A percentile compares a stretch with the other conserved stretches of the same genome.
Conservation (phyloP, 2,888 invertebrate genomes). For the Dicyrtoma fusca region DNA sequence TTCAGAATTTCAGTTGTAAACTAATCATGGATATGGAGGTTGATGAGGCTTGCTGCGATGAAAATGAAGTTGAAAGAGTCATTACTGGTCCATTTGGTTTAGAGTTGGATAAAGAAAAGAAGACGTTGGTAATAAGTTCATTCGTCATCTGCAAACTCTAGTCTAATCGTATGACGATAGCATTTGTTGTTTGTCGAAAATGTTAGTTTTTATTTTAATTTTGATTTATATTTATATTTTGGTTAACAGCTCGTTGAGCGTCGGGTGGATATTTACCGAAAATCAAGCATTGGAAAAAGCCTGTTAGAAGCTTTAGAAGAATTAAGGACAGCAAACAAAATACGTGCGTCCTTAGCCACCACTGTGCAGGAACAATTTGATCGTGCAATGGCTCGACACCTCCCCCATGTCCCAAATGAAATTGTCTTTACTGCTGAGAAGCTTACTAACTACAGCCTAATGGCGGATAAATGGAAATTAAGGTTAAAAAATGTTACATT, state of each 20-base stretch:
- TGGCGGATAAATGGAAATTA: constrained; percentile 18
- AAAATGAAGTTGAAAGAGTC: too few relatives aligned
- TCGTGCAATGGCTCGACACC: neutral
- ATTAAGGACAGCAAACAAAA: constrained; percentile 3
- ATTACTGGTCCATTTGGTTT: too few relatives aligned
- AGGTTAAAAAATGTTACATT: constrained; percentile 19
- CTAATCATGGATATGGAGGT: too few relatives aligned
- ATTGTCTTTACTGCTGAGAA: constrained; percentile 13
- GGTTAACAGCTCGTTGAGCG: constrained; percentile 18
- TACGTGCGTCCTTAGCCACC: neutral
- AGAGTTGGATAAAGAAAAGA: neutral
- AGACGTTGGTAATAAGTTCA: neutral
- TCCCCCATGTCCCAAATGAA: constrained; percentile 7
- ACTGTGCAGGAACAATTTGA: constrained; percentile 16
- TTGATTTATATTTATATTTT: neutral
- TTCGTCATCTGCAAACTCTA: too few relatives aligned
- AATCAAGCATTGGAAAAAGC: neutral
- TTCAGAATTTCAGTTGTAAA: too few relatives aligned
- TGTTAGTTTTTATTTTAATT: neutral
- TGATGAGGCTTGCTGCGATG: too few relatives aligned
- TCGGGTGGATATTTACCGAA: constrained; percentile 19
- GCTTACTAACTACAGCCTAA: constrained; percentile 5
- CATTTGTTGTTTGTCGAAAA: neutral
- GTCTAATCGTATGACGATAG: too few relatives aligned
- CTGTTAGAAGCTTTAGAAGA: constrained; percentile 6